Conservation (phyloP, 2,888 invertebrate genomes). For the Drosophila peninsularis region DNA sequence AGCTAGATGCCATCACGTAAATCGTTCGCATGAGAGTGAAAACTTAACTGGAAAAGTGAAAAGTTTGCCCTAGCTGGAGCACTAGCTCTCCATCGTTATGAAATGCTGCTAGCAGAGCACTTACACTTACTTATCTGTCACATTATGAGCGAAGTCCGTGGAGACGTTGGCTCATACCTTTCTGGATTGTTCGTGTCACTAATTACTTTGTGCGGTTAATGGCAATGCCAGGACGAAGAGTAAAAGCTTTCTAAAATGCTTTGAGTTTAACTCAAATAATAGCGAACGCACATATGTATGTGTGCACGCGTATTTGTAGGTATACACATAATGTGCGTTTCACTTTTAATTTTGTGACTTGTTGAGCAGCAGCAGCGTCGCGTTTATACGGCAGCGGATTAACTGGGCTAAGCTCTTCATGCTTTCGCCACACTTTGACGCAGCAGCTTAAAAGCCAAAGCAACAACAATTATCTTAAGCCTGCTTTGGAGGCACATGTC, state of each 20-base stretch:
- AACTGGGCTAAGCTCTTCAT: slow-evolving; percentile 4
- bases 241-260: slow-evolving; percentile 62
- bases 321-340: slow-evolving; percentile 29
- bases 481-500: too few species aligned
- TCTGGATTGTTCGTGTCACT: slow-evolving; percentile 47
- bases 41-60: not conserved
- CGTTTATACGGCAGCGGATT: slow-evolving; percentile 4
- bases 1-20: too few species aligned
- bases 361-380: not conserved
- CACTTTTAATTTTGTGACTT: slow-evolving; percentile 52
- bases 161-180: slow-evolving; percentile 20
- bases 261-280: slow-evolving; percentile 32
- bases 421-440: not conserved
- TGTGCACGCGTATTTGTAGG: not conserved
- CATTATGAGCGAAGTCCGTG: slow-evolving; percentile 1
- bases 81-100: not conserved
- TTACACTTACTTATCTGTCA: slow-evolving; percentile 41
- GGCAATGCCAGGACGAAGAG: slow-evolving; percentile 35
- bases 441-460: slow-evolving; percentile 15
- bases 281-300: slow-evolving; percentile 1
- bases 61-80: not conserved
- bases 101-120: slow-evolving; percentile 36
- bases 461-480: slow-evolving; percentile 47
- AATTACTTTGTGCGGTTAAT: slow-evolving; percentile 70
- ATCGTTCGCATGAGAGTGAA: too few species aligned